Evolutionary conservation across 2,888 invertebrate genomes (phyloP), one percentile per base, ranked within the genome.

Genomic region (Drosophila helvetica): DNA sequence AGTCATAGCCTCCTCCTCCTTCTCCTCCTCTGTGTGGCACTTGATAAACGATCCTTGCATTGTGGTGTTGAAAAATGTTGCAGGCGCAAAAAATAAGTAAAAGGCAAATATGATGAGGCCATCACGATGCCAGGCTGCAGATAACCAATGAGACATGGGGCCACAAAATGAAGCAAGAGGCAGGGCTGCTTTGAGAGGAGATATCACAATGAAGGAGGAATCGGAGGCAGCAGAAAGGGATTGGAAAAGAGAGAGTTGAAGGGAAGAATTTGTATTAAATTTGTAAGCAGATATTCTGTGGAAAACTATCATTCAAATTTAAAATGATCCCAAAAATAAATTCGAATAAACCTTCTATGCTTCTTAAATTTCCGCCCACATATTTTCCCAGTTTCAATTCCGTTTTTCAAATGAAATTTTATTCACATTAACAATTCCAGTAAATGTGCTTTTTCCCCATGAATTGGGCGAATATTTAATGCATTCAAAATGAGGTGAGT

Each of bases 91-190:
- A 52, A 30, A 51, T 42, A 63, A 52, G 52, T 42, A 54, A 56
- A 51, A 62, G 59, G 65, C 74, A 80, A 89, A 89, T 88, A 89
- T 89, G 90, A 90, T 90, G 90, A 89, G 90, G 82, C 89, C 85
- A 90, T 90, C 90, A 90, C 90, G 87, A 87, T 82, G 33, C 33
- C 38, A 38, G 55, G 42, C 69, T 63, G 25, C 17, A 53, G 80
- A 78, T 79, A 74, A 64, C 48, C 68, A 42, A 12, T 12, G 48
- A 45, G 52, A 42, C 38, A 57, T 19, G 43, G 38, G 15, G 45
- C 42, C 46, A 65, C 19, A 68, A 65, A 27, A 33, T 33, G 33
- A 33, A 33, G 25, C 25, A 6, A 25, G 25, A 25, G 62, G 25
- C 38, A 15, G 33, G 42, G 25, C 22, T 47, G 47, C 33, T 47